Base-by-base conservation (phyloP, 2,888 invertebrate species). In the Eristalinus sepulchralis region DNA sequence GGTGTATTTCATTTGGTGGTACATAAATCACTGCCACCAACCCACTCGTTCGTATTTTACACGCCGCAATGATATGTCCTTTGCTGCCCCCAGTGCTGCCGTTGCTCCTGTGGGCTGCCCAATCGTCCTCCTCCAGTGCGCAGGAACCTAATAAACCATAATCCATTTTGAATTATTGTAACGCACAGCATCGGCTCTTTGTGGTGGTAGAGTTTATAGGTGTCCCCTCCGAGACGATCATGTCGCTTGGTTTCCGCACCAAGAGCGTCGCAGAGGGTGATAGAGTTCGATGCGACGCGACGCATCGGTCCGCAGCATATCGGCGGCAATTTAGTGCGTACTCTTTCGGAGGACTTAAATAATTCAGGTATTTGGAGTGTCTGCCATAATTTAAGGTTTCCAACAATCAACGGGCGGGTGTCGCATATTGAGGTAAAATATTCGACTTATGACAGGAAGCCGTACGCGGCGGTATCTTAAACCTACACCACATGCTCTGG, bases 151-250 rank as follows among this genome's bases (percentile, higher is more conserved):
- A 92, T 92, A 92, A 92, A 92, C 91, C 90, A 91, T 92, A 92
- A 92, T 92, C 91, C 91, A 90, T 91, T 92, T 91, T 91, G 91
- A 92, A 91, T 92, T 92, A 92, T 92, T 91, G 90, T 91, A 90
- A 88, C 88, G 83, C 83, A 86, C 86, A 83, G 83, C 86, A 79
- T 86, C 86, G 78, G 86, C 71, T 83, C 83, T 71, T 86, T 86
- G 83, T 86, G 75, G 24, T 70, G 60, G 75, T 53, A 67, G 86
- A 83, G 86, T 86, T 83, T 83, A 86, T 86, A 79, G 78, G 83
- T 83, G 86, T 83, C 83, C 86, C 82, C 78, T 79, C 73, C 66
- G 83, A 67, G 75, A 67, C 77, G 85, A 85, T 82, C 85, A 81
- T 73, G 85, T 85, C 85, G 81, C 82, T 62, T 57, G 85, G 85